Conservation (phyloP, 2,888 invertebrate genomes). For the Creontiades dilutus region DNA sequence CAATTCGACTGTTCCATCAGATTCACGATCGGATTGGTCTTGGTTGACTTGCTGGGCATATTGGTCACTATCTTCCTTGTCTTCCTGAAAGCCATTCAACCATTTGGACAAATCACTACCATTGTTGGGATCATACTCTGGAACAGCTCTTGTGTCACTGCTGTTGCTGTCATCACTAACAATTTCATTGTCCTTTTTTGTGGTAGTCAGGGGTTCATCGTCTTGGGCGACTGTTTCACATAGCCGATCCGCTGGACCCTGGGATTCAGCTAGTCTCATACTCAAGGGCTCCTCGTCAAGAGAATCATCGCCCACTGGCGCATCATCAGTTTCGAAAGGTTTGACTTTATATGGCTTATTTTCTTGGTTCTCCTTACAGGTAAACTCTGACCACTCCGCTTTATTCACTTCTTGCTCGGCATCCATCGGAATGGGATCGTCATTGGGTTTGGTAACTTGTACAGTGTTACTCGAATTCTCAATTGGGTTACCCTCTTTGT, state of each 20-base stretch:
- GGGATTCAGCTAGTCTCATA: neutral
- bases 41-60: neutral
- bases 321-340: neutral
- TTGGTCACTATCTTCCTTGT: neutral
- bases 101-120: neutral
- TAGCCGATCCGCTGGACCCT: neutral
- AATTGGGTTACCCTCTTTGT: no score
- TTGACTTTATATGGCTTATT: neutral
- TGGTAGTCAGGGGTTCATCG: neutral
- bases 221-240: neutral
- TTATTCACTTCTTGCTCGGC: neutral
- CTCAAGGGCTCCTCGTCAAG: conserved; percentile 42
- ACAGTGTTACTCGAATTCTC: no score
- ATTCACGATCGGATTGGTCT: neutral
- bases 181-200: neutral
- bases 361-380: neutral
- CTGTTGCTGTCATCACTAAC: conserved; percentile 14
- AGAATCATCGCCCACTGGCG: conserved; percentile 35
- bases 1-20: neutral
- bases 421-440: no score
- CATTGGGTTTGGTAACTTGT: no score
- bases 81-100: neutral
- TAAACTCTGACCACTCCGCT: neutral
- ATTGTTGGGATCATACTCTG: neutral
- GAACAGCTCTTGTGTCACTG: neutral